Evolutionary conservation across 2,797 vertebrate genomes (phyloP).

Genomic region (Poeciliopsis infans): DNA sequence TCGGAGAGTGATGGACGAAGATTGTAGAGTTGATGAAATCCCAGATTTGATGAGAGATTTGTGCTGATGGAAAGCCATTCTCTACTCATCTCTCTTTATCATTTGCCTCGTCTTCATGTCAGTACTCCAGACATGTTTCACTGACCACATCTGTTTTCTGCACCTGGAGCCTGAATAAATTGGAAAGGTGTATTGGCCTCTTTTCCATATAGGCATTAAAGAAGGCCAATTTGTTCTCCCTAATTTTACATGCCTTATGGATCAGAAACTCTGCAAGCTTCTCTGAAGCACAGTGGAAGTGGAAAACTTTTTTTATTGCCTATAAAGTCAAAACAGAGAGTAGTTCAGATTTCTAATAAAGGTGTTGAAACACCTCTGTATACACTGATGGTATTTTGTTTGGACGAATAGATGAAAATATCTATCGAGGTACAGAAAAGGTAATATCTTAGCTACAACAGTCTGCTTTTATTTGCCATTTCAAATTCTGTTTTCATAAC

Average conservation of each 20-base stretch:
- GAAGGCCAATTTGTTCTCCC: constrained; percentile 29
- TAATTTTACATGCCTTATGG: constrained; percentile 38
- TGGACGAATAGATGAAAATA: constrained; percentile 31
- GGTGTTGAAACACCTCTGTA: constrained; percentile 18
- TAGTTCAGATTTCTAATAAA: constrained; percentile 34
- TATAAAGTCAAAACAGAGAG: constrained; percentile 10
- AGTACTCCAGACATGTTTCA: constrained; percentile 43
- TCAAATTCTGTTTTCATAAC: constrained; percentile 13
- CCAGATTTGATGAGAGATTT: constrained; percentile 39
- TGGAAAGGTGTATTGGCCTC: constrained; percentile 13
- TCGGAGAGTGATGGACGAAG: constrained; percentile 57
- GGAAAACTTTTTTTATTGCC: constrained; percentile 16
- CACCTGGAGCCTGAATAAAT: constrained; percentile 44
- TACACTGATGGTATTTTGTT: constrained; percentile 37
- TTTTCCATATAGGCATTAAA: constrained; percentile 49
- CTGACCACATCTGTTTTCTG: constrained; percentile 46
- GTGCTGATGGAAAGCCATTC: constrained; percentile 51
- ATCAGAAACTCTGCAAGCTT: constrained; percentile 17
- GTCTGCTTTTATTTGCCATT: constrained; percentile 3
- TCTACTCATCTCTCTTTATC: constrained; percentile 56
- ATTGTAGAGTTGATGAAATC: constrained; percentile 50
- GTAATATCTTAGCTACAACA: constrained; percentile 9
- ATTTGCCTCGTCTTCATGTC: constrained; percentile 54
- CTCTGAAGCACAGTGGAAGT: constrained; percentile 8
- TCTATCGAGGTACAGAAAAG: constrained; percentile 7